phyloP scores from a whole-genome alignment of 2,797 vertebrate genomes.

The Malacoraja senta region DNA sequence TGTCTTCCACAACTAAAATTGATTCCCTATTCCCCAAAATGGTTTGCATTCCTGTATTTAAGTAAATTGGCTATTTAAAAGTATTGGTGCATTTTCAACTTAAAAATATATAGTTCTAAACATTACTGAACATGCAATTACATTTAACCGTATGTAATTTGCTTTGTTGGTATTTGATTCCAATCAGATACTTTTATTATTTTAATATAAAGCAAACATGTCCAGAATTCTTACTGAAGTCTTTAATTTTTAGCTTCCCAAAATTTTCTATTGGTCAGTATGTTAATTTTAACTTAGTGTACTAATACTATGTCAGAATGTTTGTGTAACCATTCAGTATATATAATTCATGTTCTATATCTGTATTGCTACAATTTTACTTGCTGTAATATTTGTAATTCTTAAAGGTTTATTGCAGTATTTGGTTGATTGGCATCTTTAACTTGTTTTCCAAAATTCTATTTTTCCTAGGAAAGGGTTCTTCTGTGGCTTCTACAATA shows the following conservation, averaged over 20 bases:
- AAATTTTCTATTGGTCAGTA: background rate
- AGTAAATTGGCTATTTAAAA: background rate
- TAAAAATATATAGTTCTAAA: background rate
- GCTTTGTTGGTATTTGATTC: too few relatives aligned
- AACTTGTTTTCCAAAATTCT: background rate
- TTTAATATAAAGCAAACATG: background rate
- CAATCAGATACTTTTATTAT: too few relatives aligned
- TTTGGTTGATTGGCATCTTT: background rate
- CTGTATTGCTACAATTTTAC: background rate
- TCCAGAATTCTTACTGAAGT: background rate
- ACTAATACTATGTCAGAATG: background rate
- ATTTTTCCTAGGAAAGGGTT: slow-evolving; percentile 75
- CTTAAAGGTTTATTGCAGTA: background rate
- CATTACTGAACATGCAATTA: background rate
- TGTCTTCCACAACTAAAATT: background rate
- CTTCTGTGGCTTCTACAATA: slow-evolving; percentile 95
- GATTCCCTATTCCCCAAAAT: background rate
- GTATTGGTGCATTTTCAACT: background rate
- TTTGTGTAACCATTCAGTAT: background rate
- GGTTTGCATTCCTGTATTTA: background rate
- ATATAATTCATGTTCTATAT: background rate
- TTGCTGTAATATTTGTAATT: background rate
- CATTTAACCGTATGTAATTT: background rate
- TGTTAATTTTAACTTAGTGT: background rate
- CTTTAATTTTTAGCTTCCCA: background rate